Percentiles rank a stretch among this genome's conserved stretches.
phyloP scores from a whole-genome alignment of 2,113 vertebrate genomes.

The Pterocles burchelli region DNA sequence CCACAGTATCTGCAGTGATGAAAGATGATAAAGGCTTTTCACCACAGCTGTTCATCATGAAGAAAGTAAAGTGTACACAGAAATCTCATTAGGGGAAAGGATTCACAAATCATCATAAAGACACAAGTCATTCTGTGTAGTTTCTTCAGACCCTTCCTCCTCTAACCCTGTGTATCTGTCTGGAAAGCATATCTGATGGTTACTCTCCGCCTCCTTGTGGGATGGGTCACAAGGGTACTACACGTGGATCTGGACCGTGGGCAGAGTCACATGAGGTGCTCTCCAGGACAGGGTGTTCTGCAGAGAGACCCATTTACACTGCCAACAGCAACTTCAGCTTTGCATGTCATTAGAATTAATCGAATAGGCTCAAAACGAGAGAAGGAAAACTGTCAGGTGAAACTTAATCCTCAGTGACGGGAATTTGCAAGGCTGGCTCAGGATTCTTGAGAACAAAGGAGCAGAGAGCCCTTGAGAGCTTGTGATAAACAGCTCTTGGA shows the following conservation, averaged over 20 bases:
- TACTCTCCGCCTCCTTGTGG: accelerated
- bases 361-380: not conserved
- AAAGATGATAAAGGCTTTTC: not conserved
- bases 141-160: not conserved
- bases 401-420: not conserved
- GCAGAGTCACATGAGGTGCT: not conserved
- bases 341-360: not conserved
- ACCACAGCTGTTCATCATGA: not conserved
- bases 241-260: accelerated
- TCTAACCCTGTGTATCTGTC: accelerated
- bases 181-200: not conserved
- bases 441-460: not conserved
- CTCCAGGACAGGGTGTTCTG: not conserved
- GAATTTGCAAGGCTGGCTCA: not conserved
- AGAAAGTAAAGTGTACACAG: not conserved
- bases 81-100: not conserved
- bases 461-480: not conserved
- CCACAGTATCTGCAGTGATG: not conserved
- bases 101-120: not conserved
- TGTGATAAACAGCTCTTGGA: not conserved
- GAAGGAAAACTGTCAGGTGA: not conserved
- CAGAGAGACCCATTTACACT: not conserved
- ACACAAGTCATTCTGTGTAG: not conserved
- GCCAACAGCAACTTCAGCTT: not conserved
- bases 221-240: not conserved